phyloP scores from a whole-genome alignment of 2,888 invertebrate genomes.

The Bibio marci region DNA sequence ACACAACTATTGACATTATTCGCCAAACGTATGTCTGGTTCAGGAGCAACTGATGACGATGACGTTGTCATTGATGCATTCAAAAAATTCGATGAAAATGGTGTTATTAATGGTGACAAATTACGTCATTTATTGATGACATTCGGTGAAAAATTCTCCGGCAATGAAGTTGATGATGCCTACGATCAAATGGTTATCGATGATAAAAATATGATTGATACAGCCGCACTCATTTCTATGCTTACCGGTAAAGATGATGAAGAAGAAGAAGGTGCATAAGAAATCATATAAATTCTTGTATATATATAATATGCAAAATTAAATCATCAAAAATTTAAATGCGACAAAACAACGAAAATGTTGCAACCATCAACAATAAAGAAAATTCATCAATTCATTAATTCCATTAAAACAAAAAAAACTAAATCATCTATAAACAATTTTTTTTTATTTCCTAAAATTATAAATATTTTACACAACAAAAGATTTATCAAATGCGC shows the following conservation, averaged over 20 bases:
- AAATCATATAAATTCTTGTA: not conserved
- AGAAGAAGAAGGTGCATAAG: constrained; percentile 40
- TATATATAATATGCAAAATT: not conserved
- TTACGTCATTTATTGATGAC: constrained; percentile 82
- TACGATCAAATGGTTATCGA: constrained; percentile 88
- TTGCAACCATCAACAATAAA: no score
- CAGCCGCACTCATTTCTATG: constrained; percentile 70
- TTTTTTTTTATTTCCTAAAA: no score
- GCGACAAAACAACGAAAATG: no score
- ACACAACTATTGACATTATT: constrained; percentile 84
- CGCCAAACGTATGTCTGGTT: constrained; percentile 82
- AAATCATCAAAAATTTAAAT: no score
- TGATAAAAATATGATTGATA: constrained; percentile 79
- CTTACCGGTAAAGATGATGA: constrained; percentile 75
- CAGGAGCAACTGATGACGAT: constrained; percentile 76
- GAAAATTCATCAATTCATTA: no score
- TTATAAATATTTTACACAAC: no score
- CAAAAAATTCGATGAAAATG: constrained; percentile 78
- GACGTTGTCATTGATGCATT: constrained; percentile 84
- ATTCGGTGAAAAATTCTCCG: constrained; percentile 84
- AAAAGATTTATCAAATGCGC: no score
- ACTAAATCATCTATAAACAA: no score
- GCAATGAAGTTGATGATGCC: constrained; percentile 79
- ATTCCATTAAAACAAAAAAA: no score
- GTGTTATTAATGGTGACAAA: constrained; percentile 76